Evolutionary conservation across 1,140 invertebrate genomes (phyloP).

Genomic region (Coptotermes formosanus): DNA sequence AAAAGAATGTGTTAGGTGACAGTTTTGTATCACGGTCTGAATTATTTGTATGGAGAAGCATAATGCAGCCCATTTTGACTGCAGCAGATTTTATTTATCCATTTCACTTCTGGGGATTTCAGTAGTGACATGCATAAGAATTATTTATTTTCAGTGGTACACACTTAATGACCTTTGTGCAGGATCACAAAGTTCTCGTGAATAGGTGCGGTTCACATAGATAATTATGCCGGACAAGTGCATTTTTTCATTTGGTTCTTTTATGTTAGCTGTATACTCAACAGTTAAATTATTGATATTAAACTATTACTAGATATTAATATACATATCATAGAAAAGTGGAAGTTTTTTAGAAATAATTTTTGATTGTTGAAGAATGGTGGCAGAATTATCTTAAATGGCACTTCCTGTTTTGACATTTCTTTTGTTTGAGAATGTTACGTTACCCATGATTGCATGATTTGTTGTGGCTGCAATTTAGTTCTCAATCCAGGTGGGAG

Average conservation of each 20-base stretch:
- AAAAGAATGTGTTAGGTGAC: neutral
- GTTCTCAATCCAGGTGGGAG: conserved; percentile 22
- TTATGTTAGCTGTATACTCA: neutral
- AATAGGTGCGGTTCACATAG: neutral
- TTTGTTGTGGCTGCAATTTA: conserved; percentile 10
- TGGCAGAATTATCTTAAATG: conserved; percentile 17
- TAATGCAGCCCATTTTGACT: neutral
- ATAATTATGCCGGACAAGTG: conserved; percentile 13
- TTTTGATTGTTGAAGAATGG: conserved; percentile 5
- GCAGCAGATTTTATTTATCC: neutral
- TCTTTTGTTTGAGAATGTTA: neutral
- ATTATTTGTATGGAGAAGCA: neutral
- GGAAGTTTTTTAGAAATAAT: neutral
- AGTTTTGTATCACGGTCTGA: neutral
- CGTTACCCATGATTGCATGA: neutral
- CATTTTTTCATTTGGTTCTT: neutral
- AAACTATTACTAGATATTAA: conserved; percentile 10
- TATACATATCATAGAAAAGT: conserved; percentile 11
- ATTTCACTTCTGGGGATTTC: neutral
- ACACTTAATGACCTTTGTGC: neutral
- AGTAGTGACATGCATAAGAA: neutral
- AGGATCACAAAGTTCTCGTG: neutral
- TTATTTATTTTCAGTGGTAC: conserved; percentile 1
- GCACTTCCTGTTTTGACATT: neutral
- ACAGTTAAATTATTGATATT: conserved; percentile 12